Conservation (phyloP, 2,888 invertebrate species). For the Ophion ventricosus region DNA sequence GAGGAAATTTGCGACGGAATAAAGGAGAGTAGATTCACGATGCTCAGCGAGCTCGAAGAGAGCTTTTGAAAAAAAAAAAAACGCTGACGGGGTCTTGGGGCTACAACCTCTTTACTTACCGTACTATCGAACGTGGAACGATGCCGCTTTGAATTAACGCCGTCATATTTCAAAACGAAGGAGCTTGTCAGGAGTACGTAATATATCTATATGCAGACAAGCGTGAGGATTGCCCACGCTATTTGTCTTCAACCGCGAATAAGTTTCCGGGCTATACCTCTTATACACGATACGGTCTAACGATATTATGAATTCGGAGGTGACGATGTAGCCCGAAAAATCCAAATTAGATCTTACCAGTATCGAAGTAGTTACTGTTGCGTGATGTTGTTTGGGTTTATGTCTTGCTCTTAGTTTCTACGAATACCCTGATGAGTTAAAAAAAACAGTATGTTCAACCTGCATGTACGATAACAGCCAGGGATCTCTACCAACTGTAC, state of each 20-base stretch:
- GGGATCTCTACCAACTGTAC: too few relatives aligned
- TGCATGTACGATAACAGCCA: slow-evolving; percentile 69
- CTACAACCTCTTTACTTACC: slow-evolving; percentile 13
- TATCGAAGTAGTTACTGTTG: background rate
- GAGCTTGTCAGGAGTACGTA: slow-evolving; percentile 2
- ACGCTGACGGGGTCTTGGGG: slow-evolving; percentile 75
- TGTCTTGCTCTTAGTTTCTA: too few relatives aligned
- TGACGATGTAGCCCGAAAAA: slow-evolving; percentile 1
- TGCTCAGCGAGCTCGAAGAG: slow-evolving; percentile 66
- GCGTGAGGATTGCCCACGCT: slow-evolving; percentile 75
- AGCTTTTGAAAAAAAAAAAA: slow-evolving; percentile 74
- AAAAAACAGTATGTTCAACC: slow-evolving; percentile 56
- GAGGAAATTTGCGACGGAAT: slow-evolving; percentile 53
- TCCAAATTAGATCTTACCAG: background rate
- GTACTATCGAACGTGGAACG: slow-evolving; percentile 75
- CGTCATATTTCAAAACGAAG: slow-evolving; percentile 81
- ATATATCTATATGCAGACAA: slow-evolving; percentile 11
- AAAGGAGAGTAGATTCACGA: slow-evolving; percentile 52
- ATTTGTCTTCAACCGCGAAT: slow-evolving; percentile 77
- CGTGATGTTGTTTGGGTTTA: too few relatives aligned
- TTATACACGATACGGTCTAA: slow-evolving; percentile 74
- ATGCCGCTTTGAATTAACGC: slow-evolving; percentile 82
- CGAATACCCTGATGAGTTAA: too few relatives aligned
- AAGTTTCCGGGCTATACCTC: slow-evolving; percentile 26
- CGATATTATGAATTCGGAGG: slow-evolving; percentile 33